These are phyloP conservation scores for Sprattus sprattus DNA, from an alignment of 2,113 vertebrate species.

Conservation along the genomic window DNA sequence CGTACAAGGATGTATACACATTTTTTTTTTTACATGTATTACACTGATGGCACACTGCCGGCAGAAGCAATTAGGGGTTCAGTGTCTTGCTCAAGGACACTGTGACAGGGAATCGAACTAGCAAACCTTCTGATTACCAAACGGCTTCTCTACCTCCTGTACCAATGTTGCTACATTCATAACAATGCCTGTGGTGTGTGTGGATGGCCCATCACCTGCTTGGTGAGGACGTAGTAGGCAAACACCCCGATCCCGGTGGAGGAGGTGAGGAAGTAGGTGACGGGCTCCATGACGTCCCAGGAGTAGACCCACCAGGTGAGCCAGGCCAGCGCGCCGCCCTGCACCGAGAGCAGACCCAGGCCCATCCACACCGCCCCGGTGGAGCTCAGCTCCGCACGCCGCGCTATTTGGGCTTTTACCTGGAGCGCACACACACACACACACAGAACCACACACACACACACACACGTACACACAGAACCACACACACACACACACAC, in stretches of 20 bases:
- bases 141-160: too few species aligned
- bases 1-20: too few species aligned
- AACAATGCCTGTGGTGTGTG: not conserved
- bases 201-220: conserved; percentile 69
- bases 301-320: conserved; percentile 98
- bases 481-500: too few species aligned
- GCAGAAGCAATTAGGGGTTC: too few species aligned
- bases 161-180: too few species aligned
- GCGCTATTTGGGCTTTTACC: conserved; percentile 76
- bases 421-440: conserved; percentile 49
- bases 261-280: conserved; percentile 92
- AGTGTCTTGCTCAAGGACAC: too few species aligned
- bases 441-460: not conserved
- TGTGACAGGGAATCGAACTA: too few species aligned
- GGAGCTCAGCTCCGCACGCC: conserved; percentile 69
- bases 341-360: conserved; percentile 83
- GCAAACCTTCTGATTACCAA: too few species aligned
- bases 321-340: conserved; percentile 90
- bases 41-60: too few species aligned
- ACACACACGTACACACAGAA: too few species aligned
- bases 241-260: conserved; percentile 86
- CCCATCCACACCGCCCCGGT: conserved; percentile 79
- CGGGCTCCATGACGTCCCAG: conserved; percentile 96
- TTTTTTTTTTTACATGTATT: too few species aligned
- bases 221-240: conserved; percentile 87